These are phyloP conservation scores for Daphoenositta chrysoptera DNA, from an alignment of 2,113 vertebrate species.

Conservation along the genomic window DNA sequence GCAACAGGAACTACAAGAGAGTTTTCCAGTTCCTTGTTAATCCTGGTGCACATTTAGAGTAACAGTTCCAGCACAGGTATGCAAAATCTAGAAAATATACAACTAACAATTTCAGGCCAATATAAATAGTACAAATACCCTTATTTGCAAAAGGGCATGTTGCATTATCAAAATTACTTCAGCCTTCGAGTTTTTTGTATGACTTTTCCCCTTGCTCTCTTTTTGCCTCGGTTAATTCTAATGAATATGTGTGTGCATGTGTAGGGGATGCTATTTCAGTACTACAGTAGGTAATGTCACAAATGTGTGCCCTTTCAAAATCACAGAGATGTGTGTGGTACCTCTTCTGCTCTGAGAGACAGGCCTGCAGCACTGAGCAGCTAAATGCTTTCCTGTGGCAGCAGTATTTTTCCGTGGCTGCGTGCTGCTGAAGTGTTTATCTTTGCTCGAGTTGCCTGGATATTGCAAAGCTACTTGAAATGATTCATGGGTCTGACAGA, in stretches of 20 bases:
- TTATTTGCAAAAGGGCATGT: not conserved
- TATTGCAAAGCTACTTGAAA: conserved; percentile 88
- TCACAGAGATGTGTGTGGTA: not conserved
- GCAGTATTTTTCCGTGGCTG: conserved; percentile 74
- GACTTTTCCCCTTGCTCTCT: not conserved
- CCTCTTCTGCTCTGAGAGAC: not conserved
- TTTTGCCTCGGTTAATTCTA: not conserved
- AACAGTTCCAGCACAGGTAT: not conserved
- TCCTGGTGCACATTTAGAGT: not conserved
- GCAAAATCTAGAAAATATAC: not conserved
- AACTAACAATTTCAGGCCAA: not conserved
- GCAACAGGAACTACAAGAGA: not conserved
- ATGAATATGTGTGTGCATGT: not conserved
- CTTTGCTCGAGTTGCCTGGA: conserved; percentile 86
- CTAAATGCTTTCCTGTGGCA: conserved; percentile 44
- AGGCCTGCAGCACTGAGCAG: not conserved
- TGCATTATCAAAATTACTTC: not conserved
- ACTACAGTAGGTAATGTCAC: not conserved
- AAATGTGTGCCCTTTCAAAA: not conserved
- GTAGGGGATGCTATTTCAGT: not conserved
- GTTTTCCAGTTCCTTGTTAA: not conserved
- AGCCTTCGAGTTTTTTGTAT: not conserved
- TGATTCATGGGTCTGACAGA: conserved; percentile 99
- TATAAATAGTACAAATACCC: not conserved
- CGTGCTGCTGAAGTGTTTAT: conserved; percentile 83